phyloP scores from a whole-genome alignment of 2,797 vertebrate species.

The Pseudochaenichthys georgianus region DNA sequence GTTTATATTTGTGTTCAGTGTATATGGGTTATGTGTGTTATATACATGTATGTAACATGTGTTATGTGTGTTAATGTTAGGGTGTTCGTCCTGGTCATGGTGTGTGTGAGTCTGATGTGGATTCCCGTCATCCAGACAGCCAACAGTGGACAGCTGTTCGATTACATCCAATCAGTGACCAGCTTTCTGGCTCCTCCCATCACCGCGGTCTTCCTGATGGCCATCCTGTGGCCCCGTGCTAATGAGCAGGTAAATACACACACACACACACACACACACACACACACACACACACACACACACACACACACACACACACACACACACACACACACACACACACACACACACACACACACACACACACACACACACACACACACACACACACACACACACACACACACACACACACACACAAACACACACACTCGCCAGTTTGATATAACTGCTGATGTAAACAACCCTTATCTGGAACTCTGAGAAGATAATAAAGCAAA shows the following conservation, averaged over 20 bases:
- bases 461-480: too few relatives aligned
- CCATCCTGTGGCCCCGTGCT: conserved; percentile 93
- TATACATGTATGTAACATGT: too few relatives aligned
- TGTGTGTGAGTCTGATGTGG: conserved; percentile 92
- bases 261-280: not conserved
- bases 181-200: conserved; percentile 94
- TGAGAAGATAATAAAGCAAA: too few relatives aligned
- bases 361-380: not conserved
- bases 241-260: conserved; percentile 90
- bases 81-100: conserved; percentile 90
- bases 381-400: not conserved
- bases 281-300: not conserved
- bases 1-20: too few relatives aligned
- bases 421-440: too few relatives aligned
- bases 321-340: not conserved
- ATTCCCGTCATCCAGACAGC: conserved; percentile 94
- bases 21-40: too few relatives aligned
- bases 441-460: too few relatives aligned
- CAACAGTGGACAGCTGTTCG: conserved; percentile 94
- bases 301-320: not conserved
- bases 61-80: conserved; percentile 73
- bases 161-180: conserved; percentile 94
- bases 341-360: not conserved
- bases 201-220: conserved; percentile 93
- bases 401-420: too few relatives aligned